Conservation (phyloP, 2,113 vertebrate species). For the Smithornis capensis region DNA sequence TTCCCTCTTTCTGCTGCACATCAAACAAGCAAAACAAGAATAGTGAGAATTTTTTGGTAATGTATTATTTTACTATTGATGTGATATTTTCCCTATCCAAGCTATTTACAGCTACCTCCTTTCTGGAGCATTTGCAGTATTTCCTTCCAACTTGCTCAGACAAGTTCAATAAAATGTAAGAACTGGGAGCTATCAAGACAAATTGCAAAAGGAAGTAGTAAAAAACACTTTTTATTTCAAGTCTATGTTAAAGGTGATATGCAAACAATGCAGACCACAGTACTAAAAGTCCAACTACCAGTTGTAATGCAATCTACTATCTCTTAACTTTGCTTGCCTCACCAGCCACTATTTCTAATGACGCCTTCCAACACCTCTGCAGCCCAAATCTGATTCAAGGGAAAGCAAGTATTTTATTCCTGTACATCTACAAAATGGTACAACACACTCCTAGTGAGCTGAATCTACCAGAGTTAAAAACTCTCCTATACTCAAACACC, state of each 20-base stretch:
- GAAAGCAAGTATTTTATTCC: neutral
- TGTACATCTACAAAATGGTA: neutral
- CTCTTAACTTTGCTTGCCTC: neutral
- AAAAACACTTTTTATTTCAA: neutral
- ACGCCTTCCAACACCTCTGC: neutral
- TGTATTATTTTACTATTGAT: neutral
- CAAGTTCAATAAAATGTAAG: neutral
- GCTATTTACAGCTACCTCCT: neutral
- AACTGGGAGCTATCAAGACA: neutral
- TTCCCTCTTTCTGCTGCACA: conserved; percentile 83
- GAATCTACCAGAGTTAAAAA: neutral
- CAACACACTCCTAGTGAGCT: neutral
- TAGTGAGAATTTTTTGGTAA: neutral
- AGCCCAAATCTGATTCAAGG: neutral
- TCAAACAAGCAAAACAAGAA: neutral
- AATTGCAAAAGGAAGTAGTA: neutral
- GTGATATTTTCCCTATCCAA: neutral
- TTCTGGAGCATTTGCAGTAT: neutral
- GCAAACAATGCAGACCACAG: neutral
- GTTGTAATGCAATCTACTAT: neutral
- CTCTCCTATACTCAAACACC: neutral
- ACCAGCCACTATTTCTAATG: neutral
- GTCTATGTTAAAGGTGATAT: neutral
- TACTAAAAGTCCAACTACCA: neutral
- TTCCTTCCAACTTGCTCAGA: neutral